Percentiles rank a stretch among this genome's conserved stretches.
These are phyloP conservation scores for Glyphotaelius pellucidus DNA, from an alignment of 2,888 invertebrate species.

Conservation along the genomic window DNA sequence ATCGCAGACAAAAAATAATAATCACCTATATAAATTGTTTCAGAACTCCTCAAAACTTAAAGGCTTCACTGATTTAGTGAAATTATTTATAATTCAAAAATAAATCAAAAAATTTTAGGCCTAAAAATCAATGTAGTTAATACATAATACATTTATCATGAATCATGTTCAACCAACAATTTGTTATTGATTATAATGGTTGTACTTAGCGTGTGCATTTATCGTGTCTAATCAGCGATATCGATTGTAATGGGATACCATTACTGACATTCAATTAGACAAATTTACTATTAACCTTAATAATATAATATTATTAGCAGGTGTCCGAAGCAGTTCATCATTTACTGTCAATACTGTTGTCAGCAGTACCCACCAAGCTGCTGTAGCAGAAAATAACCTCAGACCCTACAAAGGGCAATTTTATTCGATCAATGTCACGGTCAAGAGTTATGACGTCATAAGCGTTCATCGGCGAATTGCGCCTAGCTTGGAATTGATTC, in stretches of 20 bases:
- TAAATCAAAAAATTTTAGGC: too few relatives aligned
- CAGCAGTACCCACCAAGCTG: background rate
- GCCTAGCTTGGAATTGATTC: background rate
- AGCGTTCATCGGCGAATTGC: background rate
- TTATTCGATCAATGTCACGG: background rate
- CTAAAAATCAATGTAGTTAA: too few relatives aligned
- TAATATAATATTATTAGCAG: background rate
- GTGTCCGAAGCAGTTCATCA: background rate
- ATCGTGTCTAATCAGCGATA: background rate
- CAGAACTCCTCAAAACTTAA: too few relatives aligned
- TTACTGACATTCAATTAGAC: slow-evolving; percentile 17
- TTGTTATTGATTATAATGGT: background rate
- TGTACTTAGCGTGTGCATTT: background rate
- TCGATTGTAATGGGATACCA: background rate
- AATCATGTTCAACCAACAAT: too few relatives aligned
- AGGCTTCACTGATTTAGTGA: too few relatives aligned
- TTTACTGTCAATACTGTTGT: background rate
- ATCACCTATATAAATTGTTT: too few relatives aligned
- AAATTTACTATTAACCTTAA: background rate
- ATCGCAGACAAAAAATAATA: too few relatives aligned
- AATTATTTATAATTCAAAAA: too few relatives aligned
- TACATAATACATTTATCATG: too few relatives aligned
- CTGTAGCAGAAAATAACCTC: background rate
- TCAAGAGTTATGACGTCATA: too few relatives aligned
- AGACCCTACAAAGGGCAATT: background rate